phyloP scores from a whole-genome alignment of 92 coral and sea anemone genomes.

The Palythoa grandis region DNA sequence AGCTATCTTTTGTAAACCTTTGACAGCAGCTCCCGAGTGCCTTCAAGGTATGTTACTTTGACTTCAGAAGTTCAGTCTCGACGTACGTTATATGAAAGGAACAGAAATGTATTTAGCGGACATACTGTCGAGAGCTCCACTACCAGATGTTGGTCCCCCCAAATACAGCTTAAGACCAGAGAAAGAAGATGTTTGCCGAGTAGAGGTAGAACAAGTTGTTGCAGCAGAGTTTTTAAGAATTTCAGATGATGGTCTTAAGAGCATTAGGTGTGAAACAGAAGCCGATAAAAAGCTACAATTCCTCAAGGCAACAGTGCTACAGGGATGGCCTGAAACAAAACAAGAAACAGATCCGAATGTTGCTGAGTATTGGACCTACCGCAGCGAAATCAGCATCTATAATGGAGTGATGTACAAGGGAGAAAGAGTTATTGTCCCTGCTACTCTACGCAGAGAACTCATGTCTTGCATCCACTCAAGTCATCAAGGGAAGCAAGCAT shows the following conservation, averaged over 20 bases:
- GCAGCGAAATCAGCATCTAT: neutral
- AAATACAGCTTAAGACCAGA: neutral
- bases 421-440: neutral
- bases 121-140: neutral
- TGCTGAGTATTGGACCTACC: neutral
- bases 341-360: no score
- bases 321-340: no score
- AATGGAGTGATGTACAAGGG: neutral
- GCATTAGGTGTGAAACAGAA: neutral
- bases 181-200: neutral
- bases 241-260: neutral
- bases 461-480: neutral
- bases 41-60: slow-evolving; percentile 17
- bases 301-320: no score
- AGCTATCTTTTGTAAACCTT: neutral
- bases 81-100: slow-evolving; percentile 8
- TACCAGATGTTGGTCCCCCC: neutral
- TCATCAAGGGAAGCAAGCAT: neutral
- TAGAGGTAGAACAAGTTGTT: neutral
- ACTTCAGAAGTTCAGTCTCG: slow-evolving; percentile 10
- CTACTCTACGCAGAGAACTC: neutral
- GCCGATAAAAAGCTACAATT: neutral
- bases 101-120: slow-evolving; percentile 2
- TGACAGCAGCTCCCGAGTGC: neutral
- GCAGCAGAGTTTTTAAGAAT: neutral